Percentiles rank a stretch among this genome's conserved stretches.
phyloP scores from a whole-genome alignment of 2,888 invertebrate genomes.

The Ochropacha duplaris region DNA sequence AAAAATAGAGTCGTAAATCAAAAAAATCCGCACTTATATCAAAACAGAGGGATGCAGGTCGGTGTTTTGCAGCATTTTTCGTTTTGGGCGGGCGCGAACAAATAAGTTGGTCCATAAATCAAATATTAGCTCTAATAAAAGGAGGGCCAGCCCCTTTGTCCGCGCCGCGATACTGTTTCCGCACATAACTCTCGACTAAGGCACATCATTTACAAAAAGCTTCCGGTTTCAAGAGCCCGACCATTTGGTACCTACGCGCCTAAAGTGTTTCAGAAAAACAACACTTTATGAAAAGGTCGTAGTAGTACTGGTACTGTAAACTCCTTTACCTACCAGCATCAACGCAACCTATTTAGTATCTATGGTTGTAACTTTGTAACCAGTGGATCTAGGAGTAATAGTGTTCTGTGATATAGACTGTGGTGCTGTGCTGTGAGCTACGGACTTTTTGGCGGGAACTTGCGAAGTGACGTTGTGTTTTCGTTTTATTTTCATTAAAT shows the following conservation, averaged over 20 bases:
- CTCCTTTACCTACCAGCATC: too few species aligned
- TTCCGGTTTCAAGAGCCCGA: slow-evolving; percentile 38
- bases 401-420: too few species aligned
- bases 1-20: slow-evolving; percentile 10
- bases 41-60: slow-evolving; percentile 12
- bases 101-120: slow-evolving; percentile 60
- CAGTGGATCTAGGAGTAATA: too few species aligned
- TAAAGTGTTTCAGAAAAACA: slow-evolving; percentile 34
- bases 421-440: too few species aligned
- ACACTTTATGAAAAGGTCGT: slow-evolving; percentile 7
- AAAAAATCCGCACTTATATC: slow-evolving; percentile 6
- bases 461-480: too few species aligned
- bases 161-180: slow-evolving; percentile 37
- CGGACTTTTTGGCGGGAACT: too few species aligned
- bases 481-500: too few species aligned
- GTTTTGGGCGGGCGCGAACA: slow-evolving; percentile 28
- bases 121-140: slow-evolving; percentile 62
- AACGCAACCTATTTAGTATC: too few species aligned
- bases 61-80: slow-evolving; percentile 31
- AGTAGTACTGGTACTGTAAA: background rate
- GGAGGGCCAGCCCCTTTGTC: slow-evolving; percentile 43
- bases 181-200: slow-evolving; percentile 30
- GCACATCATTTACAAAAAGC: slow-evolving; percentile 38
- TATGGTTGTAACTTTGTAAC: too few species aligned
- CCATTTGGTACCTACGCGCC: slow-evolving; percentile 34